These are phyloP conservation scores for Leiothrix lutea DNA, from an alignment of 2,113 vertebrate genomes.

Conservation along the genomic window DNA sequence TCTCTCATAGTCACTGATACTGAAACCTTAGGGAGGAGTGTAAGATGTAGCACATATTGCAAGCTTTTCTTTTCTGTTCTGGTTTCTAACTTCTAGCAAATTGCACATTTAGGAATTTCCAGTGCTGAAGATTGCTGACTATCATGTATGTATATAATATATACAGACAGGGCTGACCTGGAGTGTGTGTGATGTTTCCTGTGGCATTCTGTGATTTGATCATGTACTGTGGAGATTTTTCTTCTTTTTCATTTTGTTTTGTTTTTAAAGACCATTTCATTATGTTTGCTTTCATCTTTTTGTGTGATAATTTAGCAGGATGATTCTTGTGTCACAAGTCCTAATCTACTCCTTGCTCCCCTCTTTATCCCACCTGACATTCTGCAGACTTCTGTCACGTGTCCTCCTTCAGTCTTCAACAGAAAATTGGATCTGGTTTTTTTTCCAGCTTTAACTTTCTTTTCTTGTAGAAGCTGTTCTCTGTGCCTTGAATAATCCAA, in stretches of 20 bases:
- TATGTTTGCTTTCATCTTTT: background rate
- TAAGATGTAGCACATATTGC: background rate
- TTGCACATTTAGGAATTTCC: background rate
- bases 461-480: background rate
- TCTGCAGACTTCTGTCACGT: background rate
- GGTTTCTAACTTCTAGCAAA: background rate
- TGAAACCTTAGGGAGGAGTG: background rate
- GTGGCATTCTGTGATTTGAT: background rate
- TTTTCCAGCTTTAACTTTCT: background rate
- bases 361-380: background rate
- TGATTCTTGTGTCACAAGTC: background rate
- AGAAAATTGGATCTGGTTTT: background rate
- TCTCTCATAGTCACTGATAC: background rate
- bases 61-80: background rate
- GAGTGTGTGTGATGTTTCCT: background rate
- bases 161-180: background rate
- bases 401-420: background rate
- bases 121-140: background rate
- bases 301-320: background rate
- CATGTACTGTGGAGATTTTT: fast-evolving
- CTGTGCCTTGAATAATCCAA: background rate
- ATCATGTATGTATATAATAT: fast-evolving
- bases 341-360: background rate
- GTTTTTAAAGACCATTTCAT: background rate
- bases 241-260: background rate